Evolutionary conservation across 2,888 invertebrate genomes (phyloP).

Genomic region (Drosophila barbarae): DNA sequence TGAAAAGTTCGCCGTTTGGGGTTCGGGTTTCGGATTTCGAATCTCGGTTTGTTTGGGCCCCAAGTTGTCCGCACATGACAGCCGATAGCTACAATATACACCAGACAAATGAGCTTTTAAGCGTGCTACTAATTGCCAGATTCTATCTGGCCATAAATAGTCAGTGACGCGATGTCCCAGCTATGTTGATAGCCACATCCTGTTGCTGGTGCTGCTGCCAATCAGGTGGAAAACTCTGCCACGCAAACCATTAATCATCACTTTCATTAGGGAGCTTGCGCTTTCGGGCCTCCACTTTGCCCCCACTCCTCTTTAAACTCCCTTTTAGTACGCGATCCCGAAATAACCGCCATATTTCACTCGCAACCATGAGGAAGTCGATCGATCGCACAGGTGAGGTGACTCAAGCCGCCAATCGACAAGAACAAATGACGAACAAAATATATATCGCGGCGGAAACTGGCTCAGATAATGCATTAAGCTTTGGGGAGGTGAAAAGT

Average conservation of each 20-base stretch:
- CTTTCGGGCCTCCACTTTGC: constrained; percentile 10
- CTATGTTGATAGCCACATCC: constrained; percentile 32
- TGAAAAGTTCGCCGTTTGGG: constrained; percentile 44
- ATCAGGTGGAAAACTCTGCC: constrained; percentile 50
- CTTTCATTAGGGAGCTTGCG: constrained; percentile 25
- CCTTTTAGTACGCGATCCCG: constrained; percentile 10
- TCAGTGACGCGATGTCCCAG: constrained; percentile 45
- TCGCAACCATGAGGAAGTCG: constrained; percentile 34
- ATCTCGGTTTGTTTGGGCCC: constrained; percentile 43
- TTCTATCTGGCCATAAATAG: constrained; percentile 57
- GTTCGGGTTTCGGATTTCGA: constrained; percentile 8
- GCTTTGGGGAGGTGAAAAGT: constrained; percentile 40
- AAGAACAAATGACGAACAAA: constrained; percentile 32
- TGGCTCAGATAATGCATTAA: constrained; percentile 18
- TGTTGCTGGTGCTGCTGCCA: constrained; percentile 12
- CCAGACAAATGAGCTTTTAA: constrained; percentile 65
- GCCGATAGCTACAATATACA: constrained; percentile 42
- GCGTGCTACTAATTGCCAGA: constrained; percentile 38
- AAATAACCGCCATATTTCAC: constrained; percentile 41
- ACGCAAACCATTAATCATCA: constrained; percentile 34
- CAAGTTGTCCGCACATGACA: constrained; percentile 62
- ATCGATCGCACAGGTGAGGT: constrained; percentile 38
- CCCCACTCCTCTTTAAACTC: constrained; percentile 13
- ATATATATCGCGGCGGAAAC: constrained; percentile 30
- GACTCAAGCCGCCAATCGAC: constrained; percentile 26